Evolutionary conservation across 1,140 invertebrate species (phyloP).

Genomic region (Drosophila ohnishii): DNA sequence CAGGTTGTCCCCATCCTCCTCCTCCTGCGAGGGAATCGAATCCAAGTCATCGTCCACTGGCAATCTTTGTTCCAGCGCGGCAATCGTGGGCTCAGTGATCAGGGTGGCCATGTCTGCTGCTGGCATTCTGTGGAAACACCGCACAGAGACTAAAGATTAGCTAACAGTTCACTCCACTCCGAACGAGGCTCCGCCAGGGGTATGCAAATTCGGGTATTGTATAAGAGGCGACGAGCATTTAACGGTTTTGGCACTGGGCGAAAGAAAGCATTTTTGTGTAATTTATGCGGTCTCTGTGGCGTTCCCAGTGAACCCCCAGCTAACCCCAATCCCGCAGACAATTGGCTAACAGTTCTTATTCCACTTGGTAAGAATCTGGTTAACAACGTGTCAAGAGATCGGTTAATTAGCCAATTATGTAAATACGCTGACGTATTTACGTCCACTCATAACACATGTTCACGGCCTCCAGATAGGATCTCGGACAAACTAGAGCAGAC

Average conservation of each 20-base stretch:
- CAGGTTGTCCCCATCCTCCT: conserved; percentile 85
- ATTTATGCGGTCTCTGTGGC: conserved; percentile 29
- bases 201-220: conserved; percentile 28
- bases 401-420: conserved; percentile 34
- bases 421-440: conserved; percentile 10
- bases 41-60: conserved; percentile 44
- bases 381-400: conserved; percentile 34
- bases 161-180: not conserved
- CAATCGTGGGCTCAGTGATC: conserved; percentile 23
- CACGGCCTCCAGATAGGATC: conserved; percentile 13
- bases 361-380: conserved; percentile 10
- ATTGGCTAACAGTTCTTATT: conserved; percentile 32
- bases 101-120: conserved; percentile 20
- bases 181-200: not conserved
- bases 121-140: conserved; percentile 25
- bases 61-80: not conserved
- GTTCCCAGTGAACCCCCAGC: conserved; percentile 10
- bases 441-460: conserved; percentile 13
- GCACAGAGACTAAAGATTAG: conserved; percentile 20
- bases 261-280: conserved; percentile 25
- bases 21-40: conserved; percentile 83
- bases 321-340: conserved; percentile 4
- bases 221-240: conserved; percentile 17
- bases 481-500: conserved; percentile 17
- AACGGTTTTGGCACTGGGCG: conserved; percentile 18